Evolutionary conservation across 2,888 invertebrate genomes (phyloP).

Genomic region (Lithophane socia): DNA sequence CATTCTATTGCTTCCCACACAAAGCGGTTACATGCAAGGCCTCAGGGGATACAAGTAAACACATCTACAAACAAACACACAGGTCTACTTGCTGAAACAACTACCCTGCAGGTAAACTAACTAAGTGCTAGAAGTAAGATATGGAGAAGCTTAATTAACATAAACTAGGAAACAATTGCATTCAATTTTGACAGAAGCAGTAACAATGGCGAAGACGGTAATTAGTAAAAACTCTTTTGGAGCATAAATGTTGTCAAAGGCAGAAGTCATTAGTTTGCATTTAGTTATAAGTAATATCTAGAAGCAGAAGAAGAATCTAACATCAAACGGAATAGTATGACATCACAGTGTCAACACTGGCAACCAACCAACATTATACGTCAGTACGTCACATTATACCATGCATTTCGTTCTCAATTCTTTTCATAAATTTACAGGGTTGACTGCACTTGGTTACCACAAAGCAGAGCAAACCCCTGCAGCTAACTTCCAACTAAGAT

Average conservation of each 20-base stretch:
- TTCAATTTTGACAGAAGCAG: neutral
- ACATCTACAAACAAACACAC: conserved; percentile 29
- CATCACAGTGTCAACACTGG: neutral
- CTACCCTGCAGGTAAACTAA: conserved; percentile 10
- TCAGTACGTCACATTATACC: neutral
- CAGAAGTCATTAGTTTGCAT: neutral
- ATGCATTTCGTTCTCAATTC: neutral
- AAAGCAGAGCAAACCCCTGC: neutral
- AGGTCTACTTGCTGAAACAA: conserved; percentile 29
- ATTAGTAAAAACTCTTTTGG: neutral
- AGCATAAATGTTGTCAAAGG: neutral
- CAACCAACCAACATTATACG: neutral
- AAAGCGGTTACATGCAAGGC: conserved; percentile 24
- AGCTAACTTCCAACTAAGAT: conserved; percentile 9
- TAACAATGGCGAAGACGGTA: neutral
- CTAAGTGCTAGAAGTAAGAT: neutral
- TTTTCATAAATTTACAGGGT: neutral
- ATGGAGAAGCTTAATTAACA: neutral
- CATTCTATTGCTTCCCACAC: conserved; percentile 16
- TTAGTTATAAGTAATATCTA: neutral
- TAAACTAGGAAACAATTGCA: neutral
- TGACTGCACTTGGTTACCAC: neutral
- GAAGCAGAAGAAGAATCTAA: neutral
- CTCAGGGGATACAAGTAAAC: conserved; percentile 32
- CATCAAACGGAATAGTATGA: neutral